phyloP scores from a whole-genome alignment of 2,888 invertebrate genomes.

The Cosmopolites sordidus region DNA sequence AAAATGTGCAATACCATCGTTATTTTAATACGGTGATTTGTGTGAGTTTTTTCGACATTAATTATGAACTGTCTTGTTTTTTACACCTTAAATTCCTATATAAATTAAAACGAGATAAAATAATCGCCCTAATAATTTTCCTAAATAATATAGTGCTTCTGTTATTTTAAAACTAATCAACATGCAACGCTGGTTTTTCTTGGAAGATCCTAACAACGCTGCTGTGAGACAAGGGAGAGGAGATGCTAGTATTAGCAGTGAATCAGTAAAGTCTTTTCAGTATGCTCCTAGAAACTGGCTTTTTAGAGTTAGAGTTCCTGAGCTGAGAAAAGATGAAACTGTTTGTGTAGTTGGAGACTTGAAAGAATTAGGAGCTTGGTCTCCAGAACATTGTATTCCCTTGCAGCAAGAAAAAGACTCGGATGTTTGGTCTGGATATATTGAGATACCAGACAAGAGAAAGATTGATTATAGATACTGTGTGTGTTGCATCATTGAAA shows the following conservation, averaged over 20 bases:
- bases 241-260: conserved; percentile 25
- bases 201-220: conserved; percentile 53
- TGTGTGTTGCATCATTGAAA: conserved; percentile 62
- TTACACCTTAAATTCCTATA: not conserved
- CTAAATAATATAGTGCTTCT: too few species aligned
- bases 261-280: conserved; percentile 26
- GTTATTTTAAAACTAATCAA: too few species aligned
- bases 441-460: conserved; percentile 63
- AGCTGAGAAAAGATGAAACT: conserved; percentile 57
- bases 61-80: conserved; percentile 2
- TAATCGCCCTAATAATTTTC: too few species aligned
- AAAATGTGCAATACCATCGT: not conserved
- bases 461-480: conserved; percentile 73
- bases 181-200: conserved; percentile 66
- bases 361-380: conserved; percentile 68
- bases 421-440: conserved; percentile 60
- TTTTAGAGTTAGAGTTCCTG: conserved; percentile 54
- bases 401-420: conserved; percentile 51
- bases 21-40: conserved; percentile 6
- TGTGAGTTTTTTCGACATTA: not conserved
- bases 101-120: too few species aligned
- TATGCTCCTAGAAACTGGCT: conserved; percentile 46
- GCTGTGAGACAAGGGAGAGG: conserved; percentile 43
- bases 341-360: conserved; percentile 69
- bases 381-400: conserved; percentile 55